Conservation (phyloP, 37 sponge, comb jelly and placozoan species). For the Sycon ciliatum region DNA sequence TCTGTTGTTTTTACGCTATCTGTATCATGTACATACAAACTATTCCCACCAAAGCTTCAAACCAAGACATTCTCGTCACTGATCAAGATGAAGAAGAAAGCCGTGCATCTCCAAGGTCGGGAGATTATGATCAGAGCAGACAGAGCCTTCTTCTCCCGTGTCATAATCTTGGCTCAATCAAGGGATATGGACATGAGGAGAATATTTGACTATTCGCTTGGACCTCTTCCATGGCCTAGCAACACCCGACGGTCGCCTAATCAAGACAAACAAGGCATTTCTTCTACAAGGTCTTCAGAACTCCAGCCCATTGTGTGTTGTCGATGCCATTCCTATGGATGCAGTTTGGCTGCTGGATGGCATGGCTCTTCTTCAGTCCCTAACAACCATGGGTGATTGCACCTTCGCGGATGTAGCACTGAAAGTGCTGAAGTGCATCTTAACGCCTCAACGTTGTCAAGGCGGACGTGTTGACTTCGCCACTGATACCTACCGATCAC, state of each 20-base stretch:
- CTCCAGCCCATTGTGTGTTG: no score
- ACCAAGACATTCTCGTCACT: background rate
- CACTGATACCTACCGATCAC: background rate
- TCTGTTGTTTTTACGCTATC: no score
- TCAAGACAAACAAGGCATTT: background rate
- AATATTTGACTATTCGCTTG: background rate
- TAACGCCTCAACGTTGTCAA: background rate
- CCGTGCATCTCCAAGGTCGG: background rate
- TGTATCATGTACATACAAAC: no score
- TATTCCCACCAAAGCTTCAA: no score
- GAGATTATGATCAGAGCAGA: background rate
- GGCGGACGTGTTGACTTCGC: background rate
- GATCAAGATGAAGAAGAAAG: background rate
- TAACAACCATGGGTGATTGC: no score
- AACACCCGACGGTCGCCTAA: background rate
- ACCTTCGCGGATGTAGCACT: background rate
- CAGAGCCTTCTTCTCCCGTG: background rate
- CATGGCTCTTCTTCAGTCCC: background rate
- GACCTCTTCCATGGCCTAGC: background rate
- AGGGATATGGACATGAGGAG: background rate
- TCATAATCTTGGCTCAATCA: background rate
- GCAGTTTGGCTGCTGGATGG: background rate
- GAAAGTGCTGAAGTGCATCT: background rate
- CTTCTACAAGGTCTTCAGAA: background rate
- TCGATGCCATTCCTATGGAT: background rate